phyloP scores from a whole-genome alignment of 2,113 vertebrate species.

The Perca schrenkii region DNA sequence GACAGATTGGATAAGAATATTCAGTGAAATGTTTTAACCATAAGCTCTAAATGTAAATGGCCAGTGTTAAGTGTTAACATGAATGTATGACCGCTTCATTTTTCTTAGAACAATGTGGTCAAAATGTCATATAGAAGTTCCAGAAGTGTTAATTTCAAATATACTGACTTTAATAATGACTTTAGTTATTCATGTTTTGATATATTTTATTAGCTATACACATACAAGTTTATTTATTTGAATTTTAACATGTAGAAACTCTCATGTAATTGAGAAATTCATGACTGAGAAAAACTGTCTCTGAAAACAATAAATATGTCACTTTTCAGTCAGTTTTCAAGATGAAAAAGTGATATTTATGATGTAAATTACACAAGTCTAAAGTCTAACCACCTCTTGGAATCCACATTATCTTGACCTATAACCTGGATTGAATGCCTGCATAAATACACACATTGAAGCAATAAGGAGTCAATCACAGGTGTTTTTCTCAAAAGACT shows the following conservation, averaged over 20 bases:
- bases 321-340: not conserved
- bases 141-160: not conserved
- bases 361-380: not conserved
- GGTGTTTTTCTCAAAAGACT: not conserved
- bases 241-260: not conserved
- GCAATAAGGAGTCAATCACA: not conserved
- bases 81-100: not conserved
- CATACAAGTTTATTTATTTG: not conserved
- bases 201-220: not conserved
- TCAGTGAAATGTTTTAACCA: not conserved
- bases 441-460: not conserved
- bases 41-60: not conserved
- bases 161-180: not conserved
- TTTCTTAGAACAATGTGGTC: not conserved
- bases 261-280: no score
- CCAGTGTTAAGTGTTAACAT: not conserved
- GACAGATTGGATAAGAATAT: not conserved
- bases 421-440: not conserved
- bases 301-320: not conserved
- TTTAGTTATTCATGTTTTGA: no score
- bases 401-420: not conserved
- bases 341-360: not conserved
- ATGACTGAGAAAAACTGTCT: not conserved
- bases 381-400: not conserved
- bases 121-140: not conserved